Evolutionary conservation across 2,797 vertebrate species (phyloP).

Genomic region (Chelmon rostratus): DNA sequence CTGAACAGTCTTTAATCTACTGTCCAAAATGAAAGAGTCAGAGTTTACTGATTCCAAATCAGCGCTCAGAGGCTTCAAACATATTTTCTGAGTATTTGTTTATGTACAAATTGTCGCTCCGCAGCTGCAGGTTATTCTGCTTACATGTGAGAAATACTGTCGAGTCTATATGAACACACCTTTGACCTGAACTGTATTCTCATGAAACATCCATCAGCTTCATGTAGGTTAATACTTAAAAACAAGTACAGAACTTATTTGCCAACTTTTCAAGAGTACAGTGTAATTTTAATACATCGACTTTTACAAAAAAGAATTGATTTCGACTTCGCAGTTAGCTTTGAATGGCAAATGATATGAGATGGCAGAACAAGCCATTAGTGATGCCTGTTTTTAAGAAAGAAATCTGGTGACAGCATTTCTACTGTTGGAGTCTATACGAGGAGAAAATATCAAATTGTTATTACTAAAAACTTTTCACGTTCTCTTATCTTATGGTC

Average conservation of each 20-base stretch:
- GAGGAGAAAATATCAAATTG: slow-evolving; percentile 17
- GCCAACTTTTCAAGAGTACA: neutral
- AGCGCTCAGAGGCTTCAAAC: neutral
- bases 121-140: neutral
- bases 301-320: neutral
- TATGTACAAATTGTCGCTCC: neutral
- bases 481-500: neutral
- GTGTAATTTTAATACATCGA: neutral
- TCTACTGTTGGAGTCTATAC: slow-evolving; percentile 20
- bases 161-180: neutral
- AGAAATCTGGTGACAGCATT: neutral
- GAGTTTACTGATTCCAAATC: neutral
- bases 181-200: neutral
- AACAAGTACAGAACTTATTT: neutral
- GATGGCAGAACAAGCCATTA: neutral
- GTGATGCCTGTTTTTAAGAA: slow-evolving; percentile 27
- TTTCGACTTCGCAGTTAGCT: neutral
- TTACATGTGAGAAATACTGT: neutral
- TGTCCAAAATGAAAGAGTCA: neutral
- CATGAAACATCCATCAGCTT: neutral
- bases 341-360: slow-evolving; percentile 38
- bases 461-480: slow-evolving; percentile 35
- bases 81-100: neutral
- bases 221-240: neutral
- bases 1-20: neutral